Conservation (phyloP, 2,113 vertebrate species). For the Eurystomus gularis region DNA sequence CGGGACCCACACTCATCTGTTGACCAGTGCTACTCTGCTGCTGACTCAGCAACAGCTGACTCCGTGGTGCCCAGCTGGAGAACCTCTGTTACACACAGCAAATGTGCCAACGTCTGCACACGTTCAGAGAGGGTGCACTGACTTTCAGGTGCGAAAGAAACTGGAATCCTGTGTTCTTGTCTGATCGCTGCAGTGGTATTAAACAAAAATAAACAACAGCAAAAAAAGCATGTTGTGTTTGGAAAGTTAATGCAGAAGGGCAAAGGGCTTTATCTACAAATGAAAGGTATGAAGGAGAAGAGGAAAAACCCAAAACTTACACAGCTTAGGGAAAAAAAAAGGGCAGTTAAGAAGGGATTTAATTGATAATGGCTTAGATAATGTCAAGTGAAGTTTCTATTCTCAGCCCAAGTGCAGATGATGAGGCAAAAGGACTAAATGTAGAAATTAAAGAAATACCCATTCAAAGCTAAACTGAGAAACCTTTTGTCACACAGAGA, state of each 20-base stretch:
- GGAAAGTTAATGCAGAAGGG: background rate
- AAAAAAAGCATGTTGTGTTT: background rate
- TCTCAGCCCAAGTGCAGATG: conserved; percentile 48
- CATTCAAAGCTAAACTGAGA: conserved; percentile 64
- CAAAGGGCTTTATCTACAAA: conserved; percentile 12
- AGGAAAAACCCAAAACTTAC: background rate
- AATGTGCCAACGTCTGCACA: background rate
- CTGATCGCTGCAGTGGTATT: background rate
- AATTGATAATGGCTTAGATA: conserved; percentile 61
- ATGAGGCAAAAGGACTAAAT: conserved; percentile 36
- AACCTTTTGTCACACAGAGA: conserved; percentile 60
- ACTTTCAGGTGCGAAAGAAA: background rate
- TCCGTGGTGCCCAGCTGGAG: background rate
- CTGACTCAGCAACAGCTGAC: background rate
- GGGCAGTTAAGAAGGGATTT: conserved; percentile 50
- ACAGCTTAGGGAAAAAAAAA: background rate
- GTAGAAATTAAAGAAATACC: conserved; percentile 63
- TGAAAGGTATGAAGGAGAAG: background rate
- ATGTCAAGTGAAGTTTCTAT: conserved; percentile 62
- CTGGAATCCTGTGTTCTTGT: background rate
- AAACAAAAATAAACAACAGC: background rate
- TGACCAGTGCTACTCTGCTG: background rate
- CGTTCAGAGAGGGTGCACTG: background rate
- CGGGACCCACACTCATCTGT: background rate
- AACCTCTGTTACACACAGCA: background rate